Conservation (phyloP, 2,888 invertebrate genomes). For the Stenotaenia linearis region DNA sequence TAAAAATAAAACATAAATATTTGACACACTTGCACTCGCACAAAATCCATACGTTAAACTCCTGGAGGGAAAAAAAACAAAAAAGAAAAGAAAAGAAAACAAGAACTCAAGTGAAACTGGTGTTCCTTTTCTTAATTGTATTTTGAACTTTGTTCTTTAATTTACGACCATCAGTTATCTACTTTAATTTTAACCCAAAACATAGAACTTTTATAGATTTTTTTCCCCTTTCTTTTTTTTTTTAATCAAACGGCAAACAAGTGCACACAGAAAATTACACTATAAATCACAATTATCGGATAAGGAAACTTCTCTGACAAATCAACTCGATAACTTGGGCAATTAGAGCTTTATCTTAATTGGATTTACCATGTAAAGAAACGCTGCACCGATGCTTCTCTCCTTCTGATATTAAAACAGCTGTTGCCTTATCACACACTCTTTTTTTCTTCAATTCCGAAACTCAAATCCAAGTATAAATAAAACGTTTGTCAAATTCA, state of each 20-base stretch:
- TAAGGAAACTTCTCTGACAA: conserved; percentile 26
- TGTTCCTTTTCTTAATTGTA: not conserved
- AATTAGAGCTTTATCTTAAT: conserved; percentile 26
- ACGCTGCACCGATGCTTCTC: conserved; percentile 12
- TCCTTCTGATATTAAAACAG: conserved; percentile 13
- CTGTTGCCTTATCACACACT: conserved; percentile 6
- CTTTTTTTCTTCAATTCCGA: not conserved
- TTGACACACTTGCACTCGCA: not conserved
- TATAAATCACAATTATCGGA: conserved; percentile 24
- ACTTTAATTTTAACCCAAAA: conserved; percentile 26
- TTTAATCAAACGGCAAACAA: conserved; percentile 21
- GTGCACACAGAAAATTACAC: conserved; percentile 20
- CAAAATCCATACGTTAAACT: not conserved
- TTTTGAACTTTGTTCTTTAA: not conserved
- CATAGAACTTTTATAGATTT: conserved; percentile 10
- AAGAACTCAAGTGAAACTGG: not conserved
- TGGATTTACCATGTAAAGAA: conserved; percentile 26
- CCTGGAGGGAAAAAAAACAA: not conserved
- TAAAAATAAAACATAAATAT: not conserved
- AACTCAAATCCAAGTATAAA: not conserved
- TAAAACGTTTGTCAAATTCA: not conserved
- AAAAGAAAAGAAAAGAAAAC: too few species aligned
- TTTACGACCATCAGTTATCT: conserved; percentile 14
- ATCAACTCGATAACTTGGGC: conserved; percentile 20
- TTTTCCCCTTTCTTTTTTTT: conserved; percentile 2